phyloP scores from a whole-genome alignment of 2,113 vertebrate genomes.

The Alectura lathami region DNA sequence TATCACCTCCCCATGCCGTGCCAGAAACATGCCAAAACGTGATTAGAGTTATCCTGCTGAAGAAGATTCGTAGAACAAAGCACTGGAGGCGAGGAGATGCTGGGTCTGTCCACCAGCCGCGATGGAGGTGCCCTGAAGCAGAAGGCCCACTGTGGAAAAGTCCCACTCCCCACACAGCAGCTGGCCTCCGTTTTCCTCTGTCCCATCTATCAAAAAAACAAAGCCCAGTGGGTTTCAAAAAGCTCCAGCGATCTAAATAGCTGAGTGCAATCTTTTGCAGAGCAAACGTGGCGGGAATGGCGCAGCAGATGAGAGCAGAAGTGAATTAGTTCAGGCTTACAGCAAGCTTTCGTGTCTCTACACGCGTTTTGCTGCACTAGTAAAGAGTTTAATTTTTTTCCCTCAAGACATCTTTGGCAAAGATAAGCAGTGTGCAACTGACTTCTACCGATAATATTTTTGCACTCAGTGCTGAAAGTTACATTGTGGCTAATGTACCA shows the following conservation, averaged over 20 bases:
- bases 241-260: not conserved
- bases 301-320: not conserved
- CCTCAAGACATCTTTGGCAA: not conserved
- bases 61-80: not conserved
- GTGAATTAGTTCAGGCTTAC: not conserved
- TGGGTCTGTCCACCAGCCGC: not conserved
- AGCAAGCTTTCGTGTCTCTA: not conserved
- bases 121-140: fast-evolving
- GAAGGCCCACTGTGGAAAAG: not conserved
- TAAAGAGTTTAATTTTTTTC: not conserved
- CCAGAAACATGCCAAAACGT: not conserved
- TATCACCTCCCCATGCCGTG: not conserved
- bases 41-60: not conserved
- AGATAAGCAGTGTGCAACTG: not conserved
- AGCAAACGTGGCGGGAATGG: not conserved
- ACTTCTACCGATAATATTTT: not conserved
- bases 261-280: not conserved
- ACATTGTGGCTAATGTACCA: not conserved
- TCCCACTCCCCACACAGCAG: not conserved
- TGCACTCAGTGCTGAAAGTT: not conserved
- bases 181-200: fast-evolving
- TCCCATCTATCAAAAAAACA: not conserved
- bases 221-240: not conserved
- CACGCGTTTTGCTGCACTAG: not conserved
- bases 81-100: not conserved